Evolutionary conservation across 2,797 vertebrate genomes (phyloP).

Genomic region (Halcyon leucocephala): DNA sequence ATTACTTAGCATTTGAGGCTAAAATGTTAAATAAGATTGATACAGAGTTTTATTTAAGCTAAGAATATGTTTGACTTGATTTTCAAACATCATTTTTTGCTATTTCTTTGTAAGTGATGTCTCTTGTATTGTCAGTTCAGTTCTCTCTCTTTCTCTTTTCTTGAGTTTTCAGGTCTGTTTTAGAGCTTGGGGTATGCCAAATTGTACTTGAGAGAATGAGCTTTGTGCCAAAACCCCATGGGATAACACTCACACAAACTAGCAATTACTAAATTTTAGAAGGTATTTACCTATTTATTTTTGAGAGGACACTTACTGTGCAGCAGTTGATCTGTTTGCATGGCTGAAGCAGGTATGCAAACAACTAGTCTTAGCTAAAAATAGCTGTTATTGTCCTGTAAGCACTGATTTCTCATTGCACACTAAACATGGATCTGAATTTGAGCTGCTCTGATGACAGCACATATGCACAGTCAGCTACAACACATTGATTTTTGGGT

Average conservation of each 20-base stretch:
- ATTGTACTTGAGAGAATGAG: background rate
- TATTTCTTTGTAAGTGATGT: background rate
- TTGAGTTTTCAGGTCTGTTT: background rate
- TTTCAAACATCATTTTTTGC: background rate
- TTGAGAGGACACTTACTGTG: background rate
- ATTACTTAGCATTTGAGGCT: background rate
- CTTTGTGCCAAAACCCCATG: background rate
- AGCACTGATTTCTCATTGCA: background rate
- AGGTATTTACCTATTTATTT: background rate
- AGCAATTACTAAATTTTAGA: background rate
- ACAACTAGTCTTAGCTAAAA: slow-evolving; percentile 16
- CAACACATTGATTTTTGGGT: slow-evolving; percentile 40
- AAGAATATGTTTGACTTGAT: background rate
- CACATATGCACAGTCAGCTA: background rate
- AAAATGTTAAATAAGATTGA: background rate
- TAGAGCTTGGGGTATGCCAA: background rate
- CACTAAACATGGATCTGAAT: background rate
- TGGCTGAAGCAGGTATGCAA: background rate
- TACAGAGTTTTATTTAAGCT: background rate
- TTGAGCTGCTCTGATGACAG: slow-evolving; percentile 1
- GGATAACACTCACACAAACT: background rate
- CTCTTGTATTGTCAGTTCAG: background rate
- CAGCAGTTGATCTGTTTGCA: background rate
- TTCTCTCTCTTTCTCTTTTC: background rate
- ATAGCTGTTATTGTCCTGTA: background rate